These are phyloP conservation scores for Octomys mimax DNA, from an alignment of 2,797 vertebrate genomes.

Conservation along the genomic window DNA sequence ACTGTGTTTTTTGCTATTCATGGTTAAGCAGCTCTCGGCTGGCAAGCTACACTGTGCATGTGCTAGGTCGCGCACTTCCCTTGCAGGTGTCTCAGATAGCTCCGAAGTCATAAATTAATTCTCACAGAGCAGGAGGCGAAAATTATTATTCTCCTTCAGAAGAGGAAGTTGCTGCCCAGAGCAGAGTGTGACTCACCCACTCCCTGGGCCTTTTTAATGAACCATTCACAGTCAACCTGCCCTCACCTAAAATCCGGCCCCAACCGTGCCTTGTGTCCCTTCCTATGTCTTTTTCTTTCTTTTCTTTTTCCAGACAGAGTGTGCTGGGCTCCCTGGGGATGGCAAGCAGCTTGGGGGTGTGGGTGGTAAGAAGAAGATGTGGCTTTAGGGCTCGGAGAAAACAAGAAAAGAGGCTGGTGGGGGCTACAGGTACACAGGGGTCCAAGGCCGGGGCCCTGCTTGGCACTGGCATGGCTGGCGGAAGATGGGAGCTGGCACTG, in stretches of 20 bases:
- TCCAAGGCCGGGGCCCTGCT: not conserved
- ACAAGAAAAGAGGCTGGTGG: not conserved
- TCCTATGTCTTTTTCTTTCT: not conserved
- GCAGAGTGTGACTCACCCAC: constrained; percentile 48
- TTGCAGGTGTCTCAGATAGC: constrained; percentile 8
- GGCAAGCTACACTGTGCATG: not conserved
- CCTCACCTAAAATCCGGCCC: not conserved
- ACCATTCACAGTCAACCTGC: not conserved
- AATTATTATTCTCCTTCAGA: constrained; percentile 59
- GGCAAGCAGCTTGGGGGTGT: not conserved
- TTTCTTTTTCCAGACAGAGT: not conserved
- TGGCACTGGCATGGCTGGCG: not conserved
- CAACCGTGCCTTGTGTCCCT: not conserved
- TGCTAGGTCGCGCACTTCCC: not conserved
- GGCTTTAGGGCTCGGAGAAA: not conserved
- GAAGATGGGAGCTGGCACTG: not conserved
- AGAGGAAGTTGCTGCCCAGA: constrained; percentile 51
- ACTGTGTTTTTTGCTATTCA: not conserved
- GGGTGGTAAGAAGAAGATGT: not conserved
- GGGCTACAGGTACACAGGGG: not conserved
- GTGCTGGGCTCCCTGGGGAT: not conserved
- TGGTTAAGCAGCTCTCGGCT: not conserved
- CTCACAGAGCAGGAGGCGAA: constrained; percentile 46
- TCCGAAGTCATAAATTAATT: constrained; percentile 55
- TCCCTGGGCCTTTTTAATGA: constrained; percentile 55